phyloP scores from a whole-genome alignment of 2,888 invertebrate species.

The Trichacis sp. region DNA sequence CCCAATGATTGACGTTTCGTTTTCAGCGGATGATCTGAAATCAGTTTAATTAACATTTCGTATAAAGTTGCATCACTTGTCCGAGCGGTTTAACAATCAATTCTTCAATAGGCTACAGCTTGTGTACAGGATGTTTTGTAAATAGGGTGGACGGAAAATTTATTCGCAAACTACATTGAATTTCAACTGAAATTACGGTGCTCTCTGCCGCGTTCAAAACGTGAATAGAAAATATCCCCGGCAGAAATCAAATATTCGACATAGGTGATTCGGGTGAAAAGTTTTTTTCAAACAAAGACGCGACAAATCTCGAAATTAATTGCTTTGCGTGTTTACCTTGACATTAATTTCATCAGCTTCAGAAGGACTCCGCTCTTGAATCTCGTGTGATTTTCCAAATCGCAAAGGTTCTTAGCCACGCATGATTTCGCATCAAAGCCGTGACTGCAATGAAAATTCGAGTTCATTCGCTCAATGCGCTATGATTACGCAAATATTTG shows the following conservation, averaged over 20 bases:
- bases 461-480: too few relatives aligned
- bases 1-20: conserved; percentile 48
- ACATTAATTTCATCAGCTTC: conserved; percentile 60
- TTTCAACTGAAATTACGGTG: background rate
- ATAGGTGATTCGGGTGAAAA: too few relatives aligned
- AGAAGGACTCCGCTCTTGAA: conserved; percentile 53
- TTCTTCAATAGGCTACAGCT: background rate
- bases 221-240: background rate
- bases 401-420: conserved; percentile 77
- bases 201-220: background rate
- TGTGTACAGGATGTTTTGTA: background rate
- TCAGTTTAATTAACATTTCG: conserved; percentile 28
- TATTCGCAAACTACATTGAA: background rate
- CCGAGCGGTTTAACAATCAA: background rate
- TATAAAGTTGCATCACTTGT: conserved; percentile 11
- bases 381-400: conserved; percentile 72
- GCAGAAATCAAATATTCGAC: background rate
- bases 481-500: too few relatives aligned
- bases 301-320: background rate
- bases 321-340: conserved; percentile 41
- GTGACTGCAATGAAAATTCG: conserved; percentile 70
- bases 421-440: conserved; percentile 76
- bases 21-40: conserved; percentile 56
- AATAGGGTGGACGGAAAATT: background rate
- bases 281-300: background rate